Percentiles rank a stretch among this genome's conserved stretches.
These are phyloP conservation scores for Eupithecia subumbrata DNA, from an alignment of 2,888 invertebrate genomes.

Conservation along the genomic window DNA sequence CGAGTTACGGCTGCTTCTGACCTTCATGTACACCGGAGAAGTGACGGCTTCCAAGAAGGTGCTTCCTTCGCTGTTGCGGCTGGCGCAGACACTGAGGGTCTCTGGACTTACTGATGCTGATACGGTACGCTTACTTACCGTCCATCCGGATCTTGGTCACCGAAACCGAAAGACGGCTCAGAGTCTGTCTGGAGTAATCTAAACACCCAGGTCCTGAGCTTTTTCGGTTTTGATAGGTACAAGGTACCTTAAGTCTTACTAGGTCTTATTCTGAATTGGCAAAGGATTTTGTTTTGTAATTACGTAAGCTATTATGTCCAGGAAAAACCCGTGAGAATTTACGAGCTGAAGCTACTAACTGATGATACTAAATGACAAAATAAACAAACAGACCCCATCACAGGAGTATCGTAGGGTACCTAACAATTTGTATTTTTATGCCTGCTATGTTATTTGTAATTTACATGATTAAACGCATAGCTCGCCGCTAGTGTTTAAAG, in stretches of 20 bases:
- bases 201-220: not conserved
- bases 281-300: too few relatives aligned
- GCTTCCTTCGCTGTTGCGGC: constrained; percentile 89
- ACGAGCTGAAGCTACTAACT: too few relatives aligned
- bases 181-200: not conserved
- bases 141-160: not conserved
- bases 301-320: too few relatives aligned
- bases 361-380: too few relatives aligned
- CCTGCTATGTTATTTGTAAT: not conserved
- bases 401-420: not conserved
- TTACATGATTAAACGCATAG: too few relatives aligned
- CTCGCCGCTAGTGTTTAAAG: too few relatives aligned
- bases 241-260: too few relatives aligned
- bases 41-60: constrained; percentile 92
- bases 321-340: too few relatives aligned
- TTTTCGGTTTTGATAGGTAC: too few relatives aligned
- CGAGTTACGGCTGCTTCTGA: constrained; percentile 90
- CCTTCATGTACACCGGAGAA: constrained; percentile 95
- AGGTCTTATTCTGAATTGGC: too few relatives aligned
- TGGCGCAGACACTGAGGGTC: constrained; percentile 92
- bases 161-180: not conserved
- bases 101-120: constrained; percentile 90
- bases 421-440: not conserved
- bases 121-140: constrained; percentile 77
- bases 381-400: not conserved